Conservation (phyloP, 2,888 invertebrate genomes). For the Galeruca laticollis region DNA sequence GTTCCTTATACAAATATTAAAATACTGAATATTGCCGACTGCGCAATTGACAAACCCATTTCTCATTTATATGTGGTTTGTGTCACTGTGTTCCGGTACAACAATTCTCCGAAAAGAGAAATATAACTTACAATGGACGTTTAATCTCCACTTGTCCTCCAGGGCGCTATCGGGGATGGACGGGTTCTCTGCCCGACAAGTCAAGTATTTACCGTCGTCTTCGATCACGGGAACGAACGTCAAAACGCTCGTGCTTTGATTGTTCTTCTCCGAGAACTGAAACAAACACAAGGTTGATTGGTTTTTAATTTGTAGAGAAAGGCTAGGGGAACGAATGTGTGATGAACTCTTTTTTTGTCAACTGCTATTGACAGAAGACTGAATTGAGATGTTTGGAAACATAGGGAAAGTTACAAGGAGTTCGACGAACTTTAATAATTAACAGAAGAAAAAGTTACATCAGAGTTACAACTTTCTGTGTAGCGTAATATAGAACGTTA, state of each 20-base stretch:
- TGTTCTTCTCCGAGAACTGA: slow-evolving; percentile 85
- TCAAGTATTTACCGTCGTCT: slow-evolving; percentile 90
- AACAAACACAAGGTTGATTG: slow-evolving; percentile 52
- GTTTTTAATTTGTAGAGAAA: slow-evolving; percentile 37
- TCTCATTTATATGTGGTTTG: slow-evolving; percentile 32
- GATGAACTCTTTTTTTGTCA: slow-evolving; percentile 22
- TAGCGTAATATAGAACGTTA: too few relatives aligned
- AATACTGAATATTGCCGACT: slow-evolving; percentile 10
- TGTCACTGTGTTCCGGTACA: slow-evolving; percentile 27
- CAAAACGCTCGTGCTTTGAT: slow-evolving; percentile 86
- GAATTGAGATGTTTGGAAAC: slow-evolving; percentile 16
- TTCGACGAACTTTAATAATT: not conserved
- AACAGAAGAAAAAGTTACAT: too few relatives aligned
- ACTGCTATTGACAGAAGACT: slow-evolving; percentile 15
- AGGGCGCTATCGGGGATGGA: slow-evolving; percentile 84
- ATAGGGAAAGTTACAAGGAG: not conserved
- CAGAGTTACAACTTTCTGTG: too few relatives aligned
- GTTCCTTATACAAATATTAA: slow-evolving; percentile 3
- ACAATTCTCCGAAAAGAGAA: slow-evolving; percentile 34
- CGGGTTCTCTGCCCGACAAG: slow-evolving; percentile 90
- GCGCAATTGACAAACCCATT: slow-evolving; percentile 19
- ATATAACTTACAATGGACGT: slow-evolving; percentile 85
- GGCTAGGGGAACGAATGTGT: slow-evolving; percentile 8
- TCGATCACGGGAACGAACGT: slow-evolving; percentile 86
- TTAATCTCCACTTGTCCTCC: slow-evolving; percentile 88